These are phyloP conservation scores for Exephanes ischioxanthus DNA, from an alignment of 2,888 invertebrate species.

Conservation along the genomic window DNA sequence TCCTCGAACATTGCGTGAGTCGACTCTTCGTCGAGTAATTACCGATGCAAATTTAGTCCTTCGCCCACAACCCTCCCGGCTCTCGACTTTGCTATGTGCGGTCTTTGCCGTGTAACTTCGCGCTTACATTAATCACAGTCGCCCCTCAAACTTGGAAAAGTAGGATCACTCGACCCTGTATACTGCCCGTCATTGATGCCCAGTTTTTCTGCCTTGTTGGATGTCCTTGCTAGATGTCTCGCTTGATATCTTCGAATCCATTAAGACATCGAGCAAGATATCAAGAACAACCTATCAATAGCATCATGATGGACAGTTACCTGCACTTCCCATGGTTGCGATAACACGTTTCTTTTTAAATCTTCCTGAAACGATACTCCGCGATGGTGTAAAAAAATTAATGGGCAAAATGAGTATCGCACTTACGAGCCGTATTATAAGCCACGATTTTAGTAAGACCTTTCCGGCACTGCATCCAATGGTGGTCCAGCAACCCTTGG, in stretches of 20 bases:
- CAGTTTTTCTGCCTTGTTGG: background rate
- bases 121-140: slow-evolving; percentile 14
- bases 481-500: background rate
- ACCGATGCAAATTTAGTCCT: slow-evolving; percentile 43
- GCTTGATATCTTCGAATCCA: no score
- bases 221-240: no score
- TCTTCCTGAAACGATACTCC: background rate
- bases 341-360: background rate
- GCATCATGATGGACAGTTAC: background rate
- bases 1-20: slow-evolving; percentile 22
- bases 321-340: background rate
- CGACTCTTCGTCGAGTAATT: slow-evolving; percentile 33
- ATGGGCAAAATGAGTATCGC: no score
- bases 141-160: slow-evolving; percentile 1
- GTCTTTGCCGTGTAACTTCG: slow-evolving; percentile 25
- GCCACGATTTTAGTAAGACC: no score
- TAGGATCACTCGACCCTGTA: background rate
- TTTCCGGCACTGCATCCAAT: background rate
- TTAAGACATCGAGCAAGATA: no score
- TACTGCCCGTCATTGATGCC: background rate
- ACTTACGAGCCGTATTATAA: no score
- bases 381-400: background rate
- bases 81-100: background rate
- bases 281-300: no score
- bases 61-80: background rate